Evolutionary conservation across 2,888 invertebrate genomes (phyloP), one percentile per base, ranked within the genome.

Genomic region (Pyrgus malvae): DNA sequence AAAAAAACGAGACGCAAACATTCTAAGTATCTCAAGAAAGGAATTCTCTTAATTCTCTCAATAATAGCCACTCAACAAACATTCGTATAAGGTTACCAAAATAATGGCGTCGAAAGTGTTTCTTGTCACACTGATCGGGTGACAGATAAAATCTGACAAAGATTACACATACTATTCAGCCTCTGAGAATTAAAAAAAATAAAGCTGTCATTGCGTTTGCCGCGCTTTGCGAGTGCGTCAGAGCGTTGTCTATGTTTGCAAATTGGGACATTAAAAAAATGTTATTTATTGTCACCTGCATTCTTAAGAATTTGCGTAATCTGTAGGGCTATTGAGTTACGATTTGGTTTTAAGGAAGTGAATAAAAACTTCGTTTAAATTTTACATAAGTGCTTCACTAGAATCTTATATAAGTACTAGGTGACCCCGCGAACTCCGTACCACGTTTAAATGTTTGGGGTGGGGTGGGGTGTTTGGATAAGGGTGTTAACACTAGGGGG

Each of bases 41-140:
- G 48, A 49, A 44, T 60, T 58, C 59, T 48, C 37, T 58, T 55
- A 55, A 57, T 57, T 56, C 55, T 54, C 12, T 42, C 53, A 60
- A 57, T 56, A 60, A 57, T 56, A 55, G 48, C 59, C 48, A 60
- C 50, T 58, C 60, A 54, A 55, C 69, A 73, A 73, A 75, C 73
- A 70, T 51, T 46, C 60, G 66, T 72, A 61, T 74, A 66, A 72
- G 69, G 68, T 77, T 78, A 72, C 76, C 63, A 69, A 70, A 76
- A 79, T 76, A 78, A 75, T 77, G 70, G 68, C 75, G 60, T 69
- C 65, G 62, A 72, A 76, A 78, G 80, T 78, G 80, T 79, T 76
- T 72, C 69, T 69, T 56, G 72, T 65, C 68, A 79, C 80, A 75
- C 80, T 68, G 78, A 79, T 80, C 66, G 58, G 61, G 60, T 63